These are phyloP conservation scores for Sebastes vulpes DNA, from an alignment of 2,797 vertebrate species.

Conservation along the genomic window DNA sequence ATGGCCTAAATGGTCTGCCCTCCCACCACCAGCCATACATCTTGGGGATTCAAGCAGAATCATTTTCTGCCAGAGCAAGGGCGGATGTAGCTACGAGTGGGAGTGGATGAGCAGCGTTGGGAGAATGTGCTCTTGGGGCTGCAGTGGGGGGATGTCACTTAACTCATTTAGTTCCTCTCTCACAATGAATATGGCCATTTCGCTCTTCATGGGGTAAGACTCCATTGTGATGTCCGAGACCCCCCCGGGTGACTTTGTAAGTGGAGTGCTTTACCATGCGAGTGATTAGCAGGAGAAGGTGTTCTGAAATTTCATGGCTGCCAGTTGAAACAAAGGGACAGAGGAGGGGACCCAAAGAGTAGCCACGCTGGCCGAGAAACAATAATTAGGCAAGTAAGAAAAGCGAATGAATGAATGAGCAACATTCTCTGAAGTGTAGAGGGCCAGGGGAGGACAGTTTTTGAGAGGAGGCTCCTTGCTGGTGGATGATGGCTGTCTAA, in stretches of 20 bases:
- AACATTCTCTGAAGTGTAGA: conserved; percentile 24
- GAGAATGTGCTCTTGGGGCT: conserved; percentile 32
- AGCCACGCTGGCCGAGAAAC: conserved; percentile 7
- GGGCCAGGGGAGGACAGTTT: conserved; percentile 6
- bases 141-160: conserved; percentile 23
- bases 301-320: conserved; percentile 35
- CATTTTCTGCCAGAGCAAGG: conserved; percentile 37
- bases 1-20: conserved; percentile 40
- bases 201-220: conserved; percentile 18
- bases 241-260: conserved; percentile 48
- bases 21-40: conserved; percentile 49
- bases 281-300: conserved; percentile 46
- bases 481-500: conserved; percentile 13
- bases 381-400: conserved; percentile 35
- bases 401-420: conserved; percentile 25
- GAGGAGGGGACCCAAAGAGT: conserved; percentile 19
- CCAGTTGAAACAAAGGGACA: conserved; percentile 38
- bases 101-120: conserved; percentile 33
- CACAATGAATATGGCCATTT: conserved; percentile 53
- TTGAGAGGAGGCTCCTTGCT: conserved; percentile 1
- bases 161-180: conserved; percentile 51
- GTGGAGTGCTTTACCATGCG: conserved; percentile 38
- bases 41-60: conserved; percentile 44
- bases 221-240: conserved; percentile 31
- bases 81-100: conserved; percentile 37